phyloP scores from a whole-genome alignment of 2,888 invertebrate genomes.

The Agriopis marginaria region DNA sequence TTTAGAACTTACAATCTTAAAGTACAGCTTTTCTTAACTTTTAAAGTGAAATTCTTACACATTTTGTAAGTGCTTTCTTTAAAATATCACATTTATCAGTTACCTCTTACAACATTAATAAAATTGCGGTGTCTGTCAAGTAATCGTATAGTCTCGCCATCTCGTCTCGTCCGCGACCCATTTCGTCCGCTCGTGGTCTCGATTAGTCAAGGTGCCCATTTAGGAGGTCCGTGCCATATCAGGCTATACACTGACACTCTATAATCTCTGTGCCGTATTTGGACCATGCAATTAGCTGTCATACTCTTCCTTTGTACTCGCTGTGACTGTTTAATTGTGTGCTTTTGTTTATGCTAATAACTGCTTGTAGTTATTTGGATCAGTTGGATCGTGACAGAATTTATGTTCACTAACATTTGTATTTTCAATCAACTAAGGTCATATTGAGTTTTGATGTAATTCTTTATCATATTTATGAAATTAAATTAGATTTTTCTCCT shows the following conservation, averaged over 20 bases:
- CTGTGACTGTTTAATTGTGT: conserved; percentile 50
- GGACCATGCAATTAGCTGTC: conserved; percentile 77
- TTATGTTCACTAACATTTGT: conserved; percentile 1
- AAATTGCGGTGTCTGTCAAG: conserved; percentile 53
- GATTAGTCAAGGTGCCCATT: conserved; percentile 82
- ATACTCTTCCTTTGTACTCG: conserved; percentile 71
- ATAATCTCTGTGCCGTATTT: conserved; percentile 76
- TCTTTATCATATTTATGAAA: neutral
- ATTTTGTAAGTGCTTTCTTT: conserved; percentile 23
- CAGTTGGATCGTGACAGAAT: conserved; percentile 19
- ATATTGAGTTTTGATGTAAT: neutral
- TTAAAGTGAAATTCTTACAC: conserved; percentile 13
- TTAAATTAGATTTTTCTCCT: neutral
- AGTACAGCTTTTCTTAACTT: conserved; percentile 1
- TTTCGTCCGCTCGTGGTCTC: conserved; percentile 63
- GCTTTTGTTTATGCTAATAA: conserved; percentile 48
- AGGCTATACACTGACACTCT: conserved; percentile 63
- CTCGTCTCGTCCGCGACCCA: conserved; percentile 57
- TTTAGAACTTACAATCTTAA: conserved; percentile 7
- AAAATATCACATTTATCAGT: conserved; percentile 41
- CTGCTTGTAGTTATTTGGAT: conserved; percentile 35
- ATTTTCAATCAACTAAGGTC: neutral
- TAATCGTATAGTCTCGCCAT: conserved; percentile 31
- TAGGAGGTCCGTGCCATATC: conserved; percentile 66
- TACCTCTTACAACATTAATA: conserved; percentile 49